Conservation (phyloP, 2,797 vertebrate species). For the Chromobotia macracanthus region DNA sequence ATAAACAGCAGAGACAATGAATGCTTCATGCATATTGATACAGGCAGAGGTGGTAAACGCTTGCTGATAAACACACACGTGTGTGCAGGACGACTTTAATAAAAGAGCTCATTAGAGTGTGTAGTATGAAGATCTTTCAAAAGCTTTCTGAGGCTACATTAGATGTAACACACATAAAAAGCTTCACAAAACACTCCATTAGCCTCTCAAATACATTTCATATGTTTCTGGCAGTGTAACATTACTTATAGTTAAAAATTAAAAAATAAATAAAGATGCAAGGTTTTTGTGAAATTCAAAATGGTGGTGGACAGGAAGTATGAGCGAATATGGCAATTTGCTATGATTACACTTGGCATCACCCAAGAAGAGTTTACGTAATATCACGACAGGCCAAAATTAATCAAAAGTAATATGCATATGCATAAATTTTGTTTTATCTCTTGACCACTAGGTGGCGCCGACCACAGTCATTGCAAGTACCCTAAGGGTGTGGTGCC, state of each 20-base stretch:
- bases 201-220: slow-evolving; percentile 58
- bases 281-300: not conserved
- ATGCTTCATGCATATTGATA: slow-evolving; percentile 62
- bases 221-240: slow-evolving; percentile 49
- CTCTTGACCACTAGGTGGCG: too few species aligned
- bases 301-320: not conserved
- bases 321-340: not conserved
- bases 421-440: not conserved
- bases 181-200: slow-evolving; percentile 61
- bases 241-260: slow-evolving; percentile 33
- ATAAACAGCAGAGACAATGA: slow-evolving; percentile 52
- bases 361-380: too few species aligned
- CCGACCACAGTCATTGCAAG: not conserved
- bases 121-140: slow-evolving; percentile 61
- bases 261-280: not conserved
- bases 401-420: not conserved
- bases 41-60: slow-evolving; percentile 46
- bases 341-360: not conserved
- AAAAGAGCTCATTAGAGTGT: slow-evolving; percentile 57
- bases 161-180: slow-evolving; percentile 60
- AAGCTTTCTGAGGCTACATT: slow-evolving; percentile 61
- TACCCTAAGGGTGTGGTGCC: not conserved
- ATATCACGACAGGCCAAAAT: not conserved
- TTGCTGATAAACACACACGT: slow-evolving; percentile 47
- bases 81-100: slow-evolving; percentile 38